Base-by-base conservation (phyloP, 2,797 vertebrate genomes). In the Gouania willdenowi region DNA sequence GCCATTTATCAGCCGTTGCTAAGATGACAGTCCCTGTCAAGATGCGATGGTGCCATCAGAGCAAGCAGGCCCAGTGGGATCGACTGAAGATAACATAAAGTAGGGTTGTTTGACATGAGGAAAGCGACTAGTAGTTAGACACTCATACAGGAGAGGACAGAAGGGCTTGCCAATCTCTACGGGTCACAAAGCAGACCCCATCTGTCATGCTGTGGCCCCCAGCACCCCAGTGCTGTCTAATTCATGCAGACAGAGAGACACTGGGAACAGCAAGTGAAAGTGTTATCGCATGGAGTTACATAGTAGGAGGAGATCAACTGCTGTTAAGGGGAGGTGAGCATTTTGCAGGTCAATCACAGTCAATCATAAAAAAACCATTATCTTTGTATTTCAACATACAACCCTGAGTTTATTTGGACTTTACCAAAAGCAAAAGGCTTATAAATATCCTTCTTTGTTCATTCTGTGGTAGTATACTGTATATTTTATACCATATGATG, bases 21-120 rank as follows among this genome's bases (percentile, higher is more conserved):
- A 56, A 60, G 69, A 82, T 83, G 80, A 84, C 81, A 84, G 79
- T 50, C 39, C 70, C 74, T 84, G 79, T 83, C 79, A 77, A 44
- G 54, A 75, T 77, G 52, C 76, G 79, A 79, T 77, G 77, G 39
- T 26, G 51, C 50, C 63, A 68, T 78, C 57, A 46, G 71, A 42
- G 57, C 55, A 37, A 70, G 75, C 33, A 58, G 63, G 76, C 77
- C 82, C 67, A 70, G 67, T 31, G 82, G 76, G 76, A 80, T 71
- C 48, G 35, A 61, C 77, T 73, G 58, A 67, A 75, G 75, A 83
- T 77, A 83, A 83, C 75, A 75, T 68, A 64, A 71, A 79, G 62
- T 74, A 54, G 60, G 53, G 53, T 64, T 69, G 67, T 73, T 67
- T 80, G 82, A 85, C 66, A 73, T 54, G 76, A 70, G 56, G 63